phyloP scores from a whole-genome alignment of 2,797 vertebrate genomes.

The Hydrocynus forskahlii region DNA sequence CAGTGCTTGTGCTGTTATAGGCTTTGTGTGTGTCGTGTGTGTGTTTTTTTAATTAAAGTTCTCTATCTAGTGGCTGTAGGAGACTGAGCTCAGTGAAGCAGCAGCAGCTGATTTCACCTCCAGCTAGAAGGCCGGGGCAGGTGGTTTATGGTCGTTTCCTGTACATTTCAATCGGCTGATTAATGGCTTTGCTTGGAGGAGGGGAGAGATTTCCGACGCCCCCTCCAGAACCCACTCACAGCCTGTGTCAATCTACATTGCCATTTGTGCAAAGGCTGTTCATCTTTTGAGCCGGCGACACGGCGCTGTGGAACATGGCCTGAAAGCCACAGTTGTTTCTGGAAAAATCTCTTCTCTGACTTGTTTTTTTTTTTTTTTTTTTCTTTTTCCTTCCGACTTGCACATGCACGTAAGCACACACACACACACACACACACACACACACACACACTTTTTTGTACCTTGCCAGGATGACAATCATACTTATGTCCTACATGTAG shows the following conservation, averaged over 20 bases:
- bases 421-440: background rate
- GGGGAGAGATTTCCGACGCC: constrained; percentile 46
- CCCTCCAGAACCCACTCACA: constrained; percentile 61
- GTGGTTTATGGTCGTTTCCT: constrained; percentile 74
- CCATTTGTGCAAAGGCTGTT: constrained; percentile 40
- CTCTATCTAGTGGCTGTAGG: constrained; percentile 36
- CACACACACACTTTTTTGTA: constrained; percentile 1
- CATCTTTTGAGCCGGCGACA: constrained; percentile 29
- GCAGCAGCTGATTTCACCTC: constrained; percentile 52
- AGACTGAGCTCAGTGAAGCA: constrained; percentile 24
- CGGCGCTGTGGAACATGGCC: constrained; percentile 6
- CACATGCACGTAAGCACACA: background rate
- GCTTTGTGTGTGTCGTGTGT: background rate
- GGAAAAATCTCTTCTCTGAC: constrained; percentile 5
- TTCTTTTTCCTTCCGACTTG: background rate
- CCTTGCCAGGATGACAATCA: background rate
- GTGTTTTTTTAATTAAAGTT: constrained; percentile 38
- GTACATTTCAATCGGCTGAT: constrained; percentile 73
- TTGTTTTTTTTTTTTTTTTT: too few species aligned
- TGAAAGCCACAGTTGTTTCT: constrained; percentile 11
- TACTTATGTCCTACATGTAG: background rate
- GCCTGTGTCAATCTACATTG: constrained; percentile 43
- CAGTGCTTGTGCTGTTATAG: background rate
- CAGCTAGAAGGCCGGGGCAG: constrained; percentile 64
- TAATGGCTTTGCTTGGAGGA: constrained; percentile 67